These are phyloP conservation scores for Tinea pellionella DNA, from an alignment of 2,888 invertebrate genomes.

Conservation along the genomic window DNA sequence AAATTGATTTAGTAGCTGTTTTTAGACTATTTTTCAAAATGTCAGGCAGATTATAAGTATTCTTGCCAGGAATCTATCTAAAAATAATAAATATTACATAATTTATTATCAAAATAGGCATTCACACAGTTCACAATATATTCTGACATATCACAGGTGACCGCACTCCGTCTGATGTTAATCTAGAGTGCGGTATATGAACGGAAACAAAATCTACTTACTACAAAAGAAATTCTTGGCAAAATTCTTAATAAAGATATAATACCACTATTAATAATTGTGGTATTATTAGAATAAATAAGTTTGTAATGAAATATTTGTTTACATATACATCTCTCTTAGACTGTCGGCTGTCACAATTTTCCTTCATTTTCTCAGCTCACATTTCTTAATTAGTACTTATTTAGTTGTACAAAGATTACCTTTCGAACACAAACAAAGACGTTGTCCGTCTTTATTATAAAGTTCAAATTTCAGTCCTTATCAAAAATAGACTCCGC, in stretches of 20 bases:
- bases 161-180: no score
- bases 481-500: slow-evolving; percentile 46
- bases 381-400: slow-evolving; percentile 37
- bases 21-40: not conserved
- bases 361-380: slow-evolving; percentile 15
- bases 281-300: no score
- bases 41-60: not conserved
- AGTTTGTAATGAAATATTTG: not conserved
- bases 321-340: not conserved
- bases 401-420: slow-evolving; percentile 48
- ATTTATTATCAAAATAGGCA: no score
- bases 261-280: no score
- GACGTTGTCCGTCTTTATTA: slow-evolving; percentile 59
- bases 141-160: no score
- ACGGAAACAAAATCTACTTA: no score
- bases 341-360: slow-evolving; percentile 11
- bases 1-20: not conserved
- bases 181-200: no score
- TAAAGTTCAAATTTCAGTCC: slow-evolving; percentile 62
- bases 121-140: no score
- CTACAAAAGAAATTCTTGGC: no score
- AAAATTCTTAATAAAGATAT: no score
- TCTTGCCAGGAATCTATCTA: not conserved
- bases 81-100: not conserved
- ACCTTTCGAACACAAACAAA: slow-evolving; percentile 57